Evolutionary conservation across 2,113 vertebrate species (phyloP), one percentile per base, ranked within the genome.

Genomic region (Hippoglossus stenolepis): DNA sequence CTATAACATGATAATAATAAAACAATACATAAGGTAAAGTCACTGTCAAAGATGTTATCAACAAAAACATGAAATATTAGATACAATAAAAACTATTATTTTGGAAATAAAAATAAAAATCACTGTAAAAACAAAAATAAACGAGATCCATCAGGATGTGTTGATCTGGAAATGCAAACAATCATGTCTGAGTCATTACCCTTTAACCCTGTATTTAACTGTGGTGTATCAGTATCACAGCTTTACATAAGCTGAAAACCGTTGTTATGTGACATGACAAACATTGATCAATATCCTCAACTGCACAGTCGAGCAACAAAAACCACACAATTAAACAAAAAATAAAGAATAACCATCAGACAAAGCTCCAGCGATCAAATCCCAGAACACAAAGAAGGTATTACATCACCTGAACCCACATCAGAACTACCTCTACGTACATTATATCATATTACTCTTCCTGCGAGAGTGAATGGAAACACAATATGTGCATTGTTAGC

Each of bases 91-190:
- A 31, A 31, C 28, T 1, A 31, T 31, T 31, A 31, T 31, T 31
- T 31, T 31, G 28, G 5, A 31, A 31, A 31, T 31, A 31, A 31
- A 31, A 31, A 31, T 7, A 31, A 31, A 31, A 31, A 31, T 31
- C 28, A 31, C 5, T 31, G 28, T 31, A 31, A 31, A 31, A 7
- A 7, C 28, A 5, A 28, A 28, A 28, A 5, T 24, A 24, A 24
- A n/a, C 98, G 12, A 99, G 96, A 28, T 97, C 96, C 5, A 88
- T 88, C 8, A 99, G 93, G 28, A 98, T 96, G 84, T 97, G 89
- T 90, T 98, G 97, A 91, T 98, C 98, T 99, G 83, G 38, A 83
- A 90, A 21, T 21, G 28, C 10, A 68, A 13, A 47, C 12, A 47
- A 47, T 47, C 45, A 47, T 47, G 15, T 47, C 3, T 13, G 45